phyloP scores from a whole-genome alignment of 2,888 invertebrate species.

The Parnassius orleans region DNA sequence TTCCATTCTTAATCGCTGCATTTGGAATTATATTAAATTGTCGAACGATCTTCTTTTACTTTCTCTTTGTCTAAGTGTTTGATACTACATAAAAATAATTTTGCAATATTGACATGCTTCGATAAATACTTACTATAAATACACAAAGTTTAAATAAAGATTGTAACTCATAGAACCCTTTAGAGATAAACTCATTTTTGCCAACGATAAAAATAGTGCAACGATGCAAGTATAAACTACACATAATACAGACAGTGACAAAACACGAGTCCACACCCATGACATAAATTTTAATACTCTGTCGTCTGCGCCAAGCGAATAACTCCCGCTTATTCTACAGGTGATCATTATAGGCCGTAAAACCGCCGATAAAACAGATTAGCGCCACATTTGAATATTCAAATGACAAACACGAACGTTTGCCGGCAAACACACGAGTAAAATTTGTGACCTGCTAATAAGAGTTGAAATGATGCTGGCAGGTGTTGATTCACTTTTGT shows the following conservation, averaged over 20 bases:
- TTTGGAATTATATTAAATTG: neutral
- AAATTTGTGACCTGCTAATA: constrained; percentile 26
- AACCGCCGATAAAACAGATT: constrained; percentile 76
- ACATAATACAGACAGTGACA: constrained; percentile 9
- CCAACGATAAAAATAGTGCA: constrained; percentile 1
- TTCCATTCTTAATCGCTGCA: neutral
- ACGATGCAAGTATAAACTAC: neutral
- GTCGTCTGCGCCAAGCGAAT: constrained; percentile 23
- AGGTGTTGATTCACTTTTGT: constrained; percentile 15
- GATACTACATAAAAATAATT: no score
- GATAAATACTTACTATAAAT: no score
- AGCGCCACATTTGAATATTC: constrained; percentile 69
- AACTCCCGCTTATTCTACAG: constrained; percentile 38
- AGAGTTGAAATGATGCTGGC: constrained; percentile 16
- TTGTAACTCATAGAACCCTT: no score
- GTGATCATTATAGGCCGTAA: constrained; percentile 73
- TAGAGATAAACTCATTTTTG: neutral
- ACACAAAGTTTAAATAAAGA: no score
- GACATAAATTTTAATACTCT: constrained; percentile 21
- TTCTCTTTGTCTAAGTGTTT: no score
- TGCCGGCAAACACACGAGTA: constrained; percentile 15
- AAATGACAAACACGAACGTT: constrained; percentile 39
- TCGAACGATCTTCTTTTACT: no score
- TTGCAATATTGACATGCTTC: no score
- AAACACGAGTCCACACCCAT: constrained; percentile 16